Conservation (phyloP, 2,113 vertebrate species). For the Urocynchramus pylzowi region DNA sequence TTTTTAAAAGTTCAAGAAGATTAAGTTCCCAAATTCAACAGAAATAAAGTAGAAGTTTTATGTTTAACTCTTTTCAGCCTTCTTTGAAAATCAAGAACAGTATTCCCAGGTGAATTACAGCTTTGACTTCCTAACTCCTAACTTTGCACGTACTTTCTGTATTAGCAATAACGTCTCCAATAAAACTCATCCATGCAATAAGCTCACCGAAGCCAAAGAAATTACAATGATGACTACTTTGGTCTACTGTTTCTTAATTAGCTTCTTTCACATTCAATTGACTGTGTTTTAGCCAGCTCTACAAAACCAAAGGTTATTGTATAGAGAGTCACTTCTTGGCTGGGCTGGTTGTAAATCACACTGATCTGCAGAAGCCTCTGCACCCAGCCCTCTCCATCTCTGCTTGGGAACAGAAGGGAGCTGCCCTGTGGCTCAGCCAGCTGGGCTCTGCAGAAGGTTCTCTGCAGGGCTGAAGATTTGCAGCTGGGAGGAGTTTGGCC, state of each 20-base stretch:
- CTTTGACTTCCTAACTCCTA: neutral
- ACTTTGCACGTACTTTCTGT: neutral
- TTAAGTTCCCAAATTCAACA: neutral
- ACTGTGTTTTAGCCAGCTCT: neutral
- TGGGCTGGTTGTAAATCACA: neutral
- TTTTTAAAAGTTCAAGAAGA: neutral
- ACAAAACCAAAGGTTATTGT: slow-evolving; percentile 30
- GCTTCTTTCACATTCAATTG: slow-evolving; percentile 30
- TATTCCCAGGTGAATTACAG: neutral
- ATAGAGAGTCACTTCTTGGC: neutral
- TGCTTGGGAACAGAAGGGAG: neutral
- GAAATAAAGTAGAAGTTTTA: neutral
- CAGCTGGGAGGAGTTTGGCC: neutral
- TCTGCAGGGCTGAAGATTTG: neutral
- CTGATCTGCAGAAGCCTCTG: neutral
- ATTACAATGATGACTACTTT: slow-evolving; percentile 17
- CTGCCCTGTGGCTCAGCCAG: neutral
- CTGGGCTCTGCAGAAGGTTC: slow-evolving; percentile 9
- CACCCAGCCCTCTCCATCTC: neutral
- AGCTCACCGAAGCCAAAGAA: slow-evolving; percentile 27
- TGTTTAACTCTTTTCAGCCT: neutral
- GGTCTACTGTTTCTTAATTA: slow-evolving; percentile 34
- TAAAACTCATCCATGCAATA: slow-evolving; percentile 45
- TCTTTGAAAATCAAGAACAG: neutral
- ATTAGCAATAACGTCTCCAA: neutral